Evolutionary conservation across 2,113 vertebrate species (phyloP).

Genomic region (Calidris pygmaea): DNA sequence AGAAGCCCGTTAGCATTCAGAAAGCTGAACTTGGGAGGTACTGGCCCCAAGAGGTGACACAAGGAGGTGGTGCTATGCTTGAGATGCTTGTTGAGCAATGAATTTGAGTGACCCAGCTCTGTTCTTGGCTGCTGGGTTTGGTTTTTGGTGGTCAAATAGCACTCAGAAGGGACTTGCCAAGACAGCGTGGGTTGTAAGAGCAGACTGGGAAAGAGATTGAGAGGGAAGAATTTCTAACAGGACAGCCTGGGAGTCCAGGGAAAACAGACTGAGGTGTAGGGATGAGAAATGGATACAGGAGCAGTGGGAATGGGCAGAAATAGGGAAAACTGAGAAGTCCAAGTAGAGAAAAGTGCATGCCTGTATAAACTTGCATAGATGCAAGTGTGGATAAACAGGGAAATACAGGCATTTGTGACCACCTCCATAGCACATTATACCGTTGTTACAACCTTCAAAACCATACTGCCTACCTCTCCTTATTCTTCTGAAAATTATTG

Average conservation of each 20-base stretch:
- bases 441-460: neutral
- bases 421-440: neutral
- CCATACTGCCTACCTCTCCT: neutral
- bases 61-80: neutral
- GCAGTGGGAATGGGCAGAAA: neutral
- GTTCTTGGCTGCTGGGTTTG: neutral
- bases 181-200: too few relatives aligned
- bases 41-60: neutral
- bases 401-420: neutral
- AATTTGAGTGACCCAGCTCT: neutral
- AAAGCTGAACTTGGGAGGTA: neutral
- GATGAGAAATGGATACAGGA: neutral
- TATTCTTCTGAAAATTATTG: neutral
- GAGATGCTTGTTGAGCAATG: neutral
- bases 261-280: accelerated
- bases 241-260: neutral
- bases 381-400: neutral
- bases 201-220: neutral
- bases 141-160: neutral
- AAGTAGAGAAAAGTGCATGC: neutral
- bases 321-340: neutral
- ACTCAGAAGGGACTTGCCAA: neutral
- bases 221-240: neutral
- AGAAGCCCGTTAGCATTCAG: neutral
- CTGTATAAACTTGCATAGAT: neutral